Evolutionary conservation across 2,113 vertebrate genomes (phyloP).

Genomic region (Ochotona princeps): DNA sequence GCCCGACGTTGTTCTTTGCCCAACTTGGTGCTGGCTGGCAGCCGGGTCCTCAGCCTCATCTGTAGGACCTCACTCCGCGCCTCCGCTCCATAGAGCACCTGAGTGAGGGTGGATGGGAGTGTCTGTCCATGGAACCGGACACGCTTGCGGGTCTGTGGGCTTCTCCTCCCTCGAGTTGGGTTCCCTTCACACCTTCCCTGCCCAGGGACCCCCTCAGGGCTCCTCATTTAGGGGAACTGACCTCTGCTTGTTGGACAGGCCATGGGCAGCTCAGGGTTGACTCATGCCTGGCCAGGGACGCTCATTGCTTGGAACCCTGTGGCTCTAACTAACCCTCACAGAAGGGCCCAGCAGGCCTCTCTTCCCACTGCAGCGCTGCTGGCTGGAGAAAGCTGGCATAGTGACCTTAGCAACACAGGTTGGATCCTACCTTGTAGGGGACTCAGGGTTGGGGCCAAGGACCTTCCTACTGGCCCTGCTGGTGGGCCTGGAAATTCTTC

Average conservation of each 20-base stretch:
- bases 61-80: rapidly evolving
- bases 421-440: not conserved
- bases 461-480: not conserved
- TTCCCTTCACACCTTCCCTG: not conserved
- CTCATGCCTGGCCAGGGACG: not conserved
- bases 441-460: not conserved
- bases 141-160: rapidly evolving
- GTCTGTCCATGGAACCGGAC: no score
- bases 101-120: not conserved
- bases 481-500: not conserved
- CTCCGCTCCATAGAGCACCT: not conserved
- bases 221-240: not conserved
- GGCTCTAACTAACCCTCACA: not conserved
- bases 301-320: not conserved
- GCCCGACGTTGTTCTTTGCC: not conserved
- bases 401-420: not conserved
- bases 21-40: not conserved
- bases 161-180: not conserved
- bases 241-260: not conserved
- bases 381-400: not conserved
- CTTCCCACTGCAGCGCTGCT: rapidly evolving
- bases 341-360: no score
- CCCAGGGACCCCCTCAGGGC: no score
- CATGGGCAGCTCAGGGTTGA: not conserved
- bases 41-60: not conserved